A percentile compares a stretch with the other conserved stretches of the same genome.
These are phyloP conservation scores for Eubasilissa splendida DNA, from an alignment of 2,888 invertebrate species.

Conservation along the genomic window DNA sequence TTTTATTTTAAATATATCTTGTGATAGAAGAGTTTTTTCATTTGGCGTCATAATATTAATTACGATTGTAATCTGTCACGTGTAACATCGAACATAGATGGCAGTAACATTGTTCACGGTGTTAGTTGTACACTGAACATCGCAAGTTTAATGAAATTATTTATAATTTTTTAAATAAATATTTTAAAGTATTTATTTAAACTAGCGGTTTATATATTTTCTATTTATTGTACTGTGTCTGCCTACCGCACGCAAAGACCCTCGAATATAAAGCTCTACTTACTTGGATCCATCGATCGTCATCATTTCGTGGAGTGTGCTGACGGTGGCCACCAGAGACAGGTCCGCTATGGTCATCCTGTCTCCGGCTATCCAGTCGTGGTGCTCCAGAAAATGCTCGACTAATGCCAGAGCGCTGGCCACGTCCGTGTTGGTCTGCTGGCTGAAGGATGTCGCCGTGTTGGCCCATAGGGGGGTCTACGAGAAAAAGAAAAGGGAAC, in stretches of 20 bases:
- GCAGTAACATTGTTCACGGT: too few relatives aligned
- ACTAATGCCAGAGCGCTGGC: constrained; percentile 61
- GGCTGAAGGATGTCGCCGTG: background rate
- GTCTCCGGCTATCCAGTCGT: constrained; percentile 73
- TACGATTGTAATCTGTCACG: too few relatives aligned
- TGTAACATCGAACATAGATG: too few relatives aligned
- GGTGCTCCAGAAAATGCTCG: constrained; percentile 66
- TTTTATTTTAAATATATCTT: too few relatives aligned
- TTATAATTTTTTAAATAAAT: too few relatives aligned
- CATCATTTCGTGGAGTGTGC: constrained; percentile 65
- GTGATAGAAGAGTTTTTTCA: too few relatives aligned
- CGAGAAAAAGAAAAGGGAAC: background rate
- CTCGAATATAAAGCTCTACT: constrained; percentile 57
- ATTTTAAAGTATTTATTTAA: too few relatives aligned
- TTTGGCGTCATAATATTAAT: too few relatives aligned
- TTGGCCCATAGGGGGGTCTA: constrained; percentile 48
- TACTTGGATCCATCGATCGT: constrained; percentile 63
- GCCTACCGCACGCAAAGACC: background rate
- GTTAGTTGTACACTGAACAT: too few relatives aligned
- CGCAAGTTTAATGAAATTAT: too few relatives aligned
- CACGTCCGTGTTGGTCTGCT: background rate
- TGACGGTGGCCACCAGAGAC: constrained; percentile 71
- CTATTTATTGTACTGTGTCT: too few relatives aligned
- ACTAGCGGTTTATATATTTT: too few relatives aligned
- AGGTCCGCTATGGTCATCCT: constrained; percentile 76